These are phyloP conservation scores for Australoheros facetus DNA, from an alignment of 2,797 vertebrate species.

Conservation along the genomic window DNA sequence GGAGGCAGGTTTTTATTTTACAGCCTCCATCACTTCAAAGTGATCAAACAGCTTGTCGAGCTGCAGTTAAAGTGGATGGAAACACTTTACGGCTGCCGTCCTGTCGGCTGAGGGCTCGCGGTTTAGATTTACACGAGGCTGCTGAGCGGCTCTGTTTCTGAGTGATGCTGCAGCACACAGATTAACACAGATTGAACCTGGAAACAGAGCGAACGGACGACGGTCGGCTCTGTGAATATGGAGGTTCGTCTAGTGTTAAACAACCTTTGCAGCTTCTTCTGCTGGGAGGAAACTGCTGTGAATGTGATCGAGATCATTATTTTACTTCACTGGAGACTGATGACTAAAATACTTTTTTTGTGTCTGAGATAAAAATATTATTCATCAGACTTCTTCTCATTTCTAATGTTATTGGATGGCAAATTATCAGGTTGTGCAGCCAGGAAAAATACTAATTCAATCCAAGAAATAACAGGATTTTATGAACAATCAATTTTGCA, in stretches of 20 bases:
- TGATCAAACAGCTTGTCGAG: constrained; percentile 64
- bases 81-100: constrained; percentile 21
- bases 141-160: not conserved
- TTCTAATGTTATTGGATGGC: no score
- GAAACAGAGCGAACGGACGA: not conserved
- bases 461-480: no score
- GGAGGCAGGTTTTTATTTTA: constrained; percentile 57
- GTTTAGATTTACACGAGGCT: not conserved
- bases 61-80: not conserved
- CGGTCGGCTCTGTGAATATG: not conserved
- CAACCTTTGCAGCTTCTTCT: not conserved
- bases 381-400: no score
- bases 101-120: constrained; percentile 5
- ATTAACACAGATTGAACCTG: no score
- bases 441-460: no score
- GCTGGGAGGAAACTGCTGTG: not conserved
- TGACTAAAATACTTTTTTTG: no score
- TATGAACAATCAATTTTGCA: not conserved
- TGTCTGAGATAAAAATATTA: no score
- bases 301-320: not conserved
- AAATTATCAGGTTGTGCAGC: no score
- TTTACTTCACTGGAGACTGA: not conserved
- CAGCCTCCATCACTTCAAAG: constrained; percentile 78
- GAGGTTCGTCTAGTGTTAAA: not conserved
- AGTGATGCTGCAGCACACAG: not conserved